These are phyloP conservation scores for Drosophila percnosoma DNA, from an alignment of 2,888 invertebrate genomes.

Conservation along the genomic window DNA sequence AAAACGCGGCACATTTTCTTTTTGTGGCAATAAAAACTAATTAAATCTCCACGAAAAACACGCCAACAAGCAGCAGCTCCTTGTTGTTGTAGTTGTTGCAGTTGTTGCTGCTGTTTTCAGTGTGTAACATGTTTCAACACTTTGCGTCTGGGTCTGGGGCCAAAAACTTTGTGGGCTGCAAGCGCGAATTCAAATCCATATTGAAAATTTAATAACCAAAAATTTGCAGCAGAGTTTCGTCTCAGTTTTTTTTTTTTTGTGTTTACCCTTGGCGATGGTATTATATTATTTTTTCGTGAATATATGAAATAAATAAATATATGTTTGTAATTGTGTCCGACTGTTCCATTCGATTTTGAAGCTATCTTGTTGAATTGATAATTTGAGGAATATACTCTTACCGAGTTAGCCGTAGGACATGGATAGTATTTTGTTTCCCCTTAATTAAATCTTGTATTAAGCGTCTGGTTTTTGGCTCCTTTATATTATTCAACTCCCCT, in stretches of 20 bases:
- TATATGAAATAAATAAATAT: not conserved
- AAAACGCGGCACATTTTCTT: slow-evolving; percentile 39
- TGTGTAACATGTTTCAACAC: slow-evolving; percentile 76
- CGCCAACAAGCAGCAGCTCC: slow-evolving; percentile 37
- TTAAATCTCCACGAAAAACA: slow-evolving; percentile 71
- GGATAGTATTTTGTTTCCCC: not conserved
- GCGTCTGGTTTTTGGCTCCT: not conserved
- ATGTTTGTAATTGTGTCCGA: not conserved
- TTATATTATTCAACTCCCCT: not conserved
- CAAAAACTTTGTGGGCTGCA: slow-evolving; percentile 37
- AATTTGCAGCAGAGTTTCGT: slow-evolving; percentile 54
- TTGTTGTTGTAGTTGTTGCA: slow-evolving; percentile 25
- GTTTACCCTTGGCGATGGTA: not conserved
- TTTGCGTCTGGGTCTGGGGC: slow-evolving; percentile 59
- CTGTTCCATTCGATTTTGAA: not conserved
- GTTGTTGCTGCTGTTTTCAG: slow-evolving; percentile 9
- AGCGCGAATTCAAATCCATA: slow-evolving; percentile 67
- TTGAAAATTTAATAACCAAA: slow-evolving; percentile 79
- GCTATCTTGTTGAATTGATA: not conserved
- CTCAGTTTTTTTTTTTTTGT: slow-evolving; percentile 15
- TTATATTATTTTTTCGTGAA: not conserved
- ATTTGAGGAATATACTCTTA: not conserved
- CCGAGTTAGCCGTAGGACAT: not conserved
- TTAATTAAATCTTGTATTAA: not conserved
- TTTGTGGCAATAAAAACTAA: slow-evolving; percentile 72